Conservation (phyloP, 2,888 invertebrate genomes). For the Psococerastis gibbosa region DNA sequence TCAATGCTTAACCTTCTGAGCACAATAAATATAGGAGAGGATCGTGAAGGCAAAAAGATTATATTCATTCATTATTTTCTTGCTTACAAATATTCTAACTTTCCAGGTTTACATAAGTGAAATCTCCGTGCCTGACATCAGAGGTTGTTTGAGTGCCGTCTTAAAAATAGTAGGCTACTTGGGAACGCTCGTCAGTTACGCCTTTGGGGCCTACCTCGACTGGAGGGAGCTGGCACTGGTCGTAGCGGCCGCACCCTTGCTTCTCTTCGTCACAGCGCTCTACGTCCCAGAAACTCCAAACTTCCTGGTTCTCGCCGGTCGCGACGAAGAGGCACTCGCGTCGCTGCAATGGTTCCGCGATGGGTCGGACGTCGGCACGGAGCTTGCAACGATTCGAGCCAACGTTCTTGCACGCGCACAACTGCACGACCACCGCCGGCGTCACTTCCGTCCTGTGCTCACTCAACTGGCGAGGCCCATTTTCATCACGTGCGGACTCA, state of each 20-base stretch:
- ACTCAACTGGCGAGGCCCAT: slow-evolving; percentile 43
- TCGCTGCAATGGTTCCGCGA: slow-evolving; percentile 69
- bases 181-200: slow-evolving; percentile 67
- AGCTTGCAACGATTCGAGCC: slow-evolving; percentile 48
- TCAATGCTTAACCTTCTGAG: no score
- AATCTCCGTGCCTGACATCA: slow-evolving; percentile 67
- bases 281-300: slow-evolving; percentile 81
- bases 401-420: slow-evolving; percentile 35
- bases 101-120: slow-evolving; percentile 84
- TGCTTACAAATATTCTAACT: no score
- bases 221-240: slow-evolving; percentile 71
- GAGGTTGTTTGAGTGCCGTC: slow-evolving; percentile 71
- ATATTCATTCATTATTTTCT: no score
- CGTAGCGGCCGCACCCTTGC: slow-evolving; percentile 56
- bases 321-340: slow-evolving; percentile 47
- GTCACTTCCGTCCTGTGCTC: slow-evolving; percentile 15
- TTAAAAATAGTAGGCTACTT: slow-evolving; percentile 71
- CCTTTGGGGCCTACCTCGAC: slow-evolving; percentile 61
- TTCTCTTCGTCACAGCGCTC: slow-evolving; percentile 50
- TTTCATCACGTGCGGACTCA: slow-evolving; percentile 63
- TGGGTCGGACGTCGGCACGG: slow-evolving; percentile 56
- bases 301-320: slow-evolving; percentile 55
- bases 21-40: slow-evolving; percentile 1
- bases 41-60: no score
- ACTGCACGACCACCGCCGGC: slow-evolving; percentile 2